Base-by-base conservation (phyloP, 2,797 vertebrate genomes). In the Galago senegalensis region DNA sequence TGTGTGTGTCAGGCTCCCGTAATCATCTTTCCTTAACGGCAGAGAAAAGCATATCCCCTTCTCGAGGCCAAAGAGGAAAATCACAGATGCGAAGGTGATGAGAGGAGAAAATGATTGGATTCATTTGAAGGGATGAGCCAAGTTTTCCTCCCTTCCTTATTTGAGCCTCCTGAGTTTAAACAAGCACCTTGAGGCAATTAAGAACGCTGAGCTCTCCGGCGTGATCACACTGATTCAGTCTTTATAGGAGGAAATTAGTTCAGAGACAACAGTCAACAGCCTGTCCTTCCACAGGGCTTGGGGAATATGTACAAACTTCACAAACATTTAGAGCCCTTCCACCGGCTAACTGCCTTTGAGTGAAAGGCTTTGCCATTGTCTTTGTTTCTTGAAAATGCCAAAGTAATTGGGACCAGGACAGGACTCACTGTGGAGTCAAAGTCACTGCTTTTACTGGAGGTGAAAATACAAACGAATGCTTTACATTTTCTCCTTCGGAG, bases 141-240 rank as follows among this genome's bases (percentile, higher is more conserved):
- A 60, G 53, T 77, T 84, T 87, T 73, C 65, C 72, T 93, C 73
- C 61, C 53, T 93, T 93, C 72, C 49, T 81, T 65, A 67, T 91
- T 58, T 69, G 72, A 89, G 79, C 84, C 88, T 87, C 79, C 69
- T 17, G 67, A 63, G 60, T 83, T 89, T 77, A 81, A 88, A 88
- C 56, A 92, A 96, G 75, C 87, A 96, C 89, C 81, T 82, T 76
- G 70, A 91, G 84, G 93, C 93, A 89, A 97, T 97, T 93, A 97
- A 96, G 96, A 94, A 92, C 73, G 56, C 91, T 34, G 37, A 73
- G 37, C 67, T 95, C 77, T 83, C 60, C 7, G 17, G 65, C 17
- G 72, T 8, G n/a, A 87, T 77, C 83, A 37, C 61, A 31, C 49
- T 3, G 85, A 84, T 77, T 96, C 0, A 0, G 67, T 75, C 87